Conservation (phyloP, 2,888 invertebrate genomes). For the Chaitophorus viminalis region DNA sequence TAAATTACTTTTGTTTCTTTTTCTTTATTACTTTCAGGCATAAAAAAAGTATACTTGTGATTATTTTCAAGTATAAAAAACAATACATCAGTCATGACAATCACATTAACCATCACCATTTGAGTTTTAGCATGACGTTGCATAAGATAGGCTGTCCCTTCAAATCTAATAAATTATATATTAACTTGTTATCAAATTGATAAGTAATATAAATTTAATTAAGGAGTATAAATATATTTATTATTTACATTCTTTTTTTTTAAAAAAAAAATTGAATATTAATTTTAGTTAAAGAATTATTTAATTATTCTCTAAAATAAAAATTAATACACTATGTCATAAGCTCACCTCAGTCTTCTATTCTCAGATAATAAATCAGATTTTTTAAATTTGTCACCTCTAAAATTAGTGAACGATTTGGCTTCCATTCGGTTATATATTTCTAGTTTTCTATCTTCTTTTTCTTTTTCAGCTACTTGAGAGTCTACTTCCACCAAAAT, state of each 20-base stretch:
- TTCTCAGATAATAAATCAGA: slow-evolving; percentile 87
- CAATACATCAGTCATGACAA: slow-evolving; percentile 89
- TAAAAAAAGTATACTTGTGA: slow-evolving; percentile 76
- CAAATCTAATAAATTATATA: slow-evolving; percentile 72
- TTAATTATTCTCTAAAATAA: not conserved
- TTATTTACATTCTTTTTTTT: too few species aligned
- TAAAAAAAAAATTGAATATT: too few species aligned
- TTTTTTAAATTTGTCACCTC: slow-evolving; percentile 91
- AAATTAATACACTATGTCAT: not conserved
- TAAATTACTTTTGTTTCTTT: slow-evolving; percentile 82
- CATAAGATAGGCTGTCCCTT: slow-evolving; percentile 89
- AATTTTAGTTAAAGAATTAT: too few species aligned
- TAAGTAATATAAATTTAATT: too few species aligned
- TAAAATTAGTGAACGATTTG: slow-evolving; percentile 86
- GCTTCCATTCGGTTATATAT: slow-evolving; percentile 93
- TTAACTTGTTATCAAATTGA: too few species aligned
- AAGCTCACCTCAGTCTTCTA: slow-evolving; percentile 77
- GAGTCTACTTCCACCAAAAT: slow-evolving; percentile 91
- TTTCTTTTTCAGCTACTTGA: slow-evolving; percentile 91
- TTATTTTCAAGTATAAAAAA: slow-evolving; percentile 84
- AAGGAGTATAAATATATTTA: too few species aligned
- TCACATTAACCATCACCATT: slow-evolving; percentile 86
- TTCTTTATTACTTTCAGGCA: slow-evolving; percentile 81
- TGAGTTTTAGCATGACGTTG: slow-evolving; percentile 78
- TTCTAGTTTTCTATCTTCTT: slow-evolving; percentile 88